Evolutionary conservation across 2,113 vertebrate genomes (phyloP).

Genomic region (Grallaria varia): DNA sequence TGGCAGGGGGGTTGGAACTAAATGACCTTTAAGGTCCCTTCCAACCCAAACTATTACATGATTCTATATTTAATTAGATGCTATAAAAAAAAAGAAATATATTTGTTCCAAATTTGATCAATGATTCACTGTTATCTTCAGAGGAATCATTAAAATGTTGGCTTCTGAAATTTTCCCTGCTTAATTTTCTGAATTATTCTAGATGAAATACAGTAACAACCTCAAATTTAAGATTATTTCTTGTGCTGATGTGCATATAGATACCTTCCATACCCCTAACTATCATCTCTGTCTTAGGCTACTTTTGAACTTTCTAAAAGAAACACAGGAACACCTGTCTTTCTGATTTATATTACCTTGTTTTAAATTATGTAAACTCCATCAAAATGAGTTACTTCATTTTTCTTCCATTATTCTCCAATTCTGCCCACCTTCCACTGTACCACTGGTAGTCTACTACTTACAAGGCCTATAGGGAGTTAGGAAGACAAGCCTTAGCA

Average conservation of each 20-base stretch:
- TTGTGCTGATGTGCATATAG: neutral
- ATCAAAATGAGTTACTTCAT: neutral
- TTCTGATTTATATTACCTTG: neutral
- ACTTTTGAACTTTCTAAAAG: neutral
- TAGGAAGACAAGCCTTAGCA: neutral
- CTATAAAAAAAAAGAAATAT: neutral
- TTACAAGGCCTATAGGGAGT: neutral
- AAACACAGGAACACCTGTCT: neutral
- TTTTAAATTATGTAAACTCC: neutral
- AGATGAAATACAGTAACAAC: neutral
- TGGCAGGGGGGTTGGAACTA: neutral
- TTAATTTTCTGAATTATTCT: neutral
- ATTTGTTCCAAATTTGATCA: neutral
- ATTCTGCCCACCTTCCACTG: neutral
- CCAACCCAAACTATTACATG: neutral
- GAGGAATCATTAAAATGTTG: neutral
- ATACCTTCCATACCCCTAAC: rapidly evolving
- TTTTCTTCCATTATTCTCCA: neutral
- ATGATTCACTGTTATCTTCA: neutral
- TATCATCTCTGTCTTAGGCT: neutral
- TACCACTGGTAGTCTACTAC: neutral
- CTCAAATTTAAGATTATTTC: neutral
- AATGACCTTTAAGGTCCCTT: neutral
- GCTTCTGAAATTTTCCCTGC: neutral
- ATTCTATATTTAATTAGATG: neutral